Base-by-base conservation (phyloP, 2,888 invertebrate genomes). In the Choristoneura rosaceana region DNA sequence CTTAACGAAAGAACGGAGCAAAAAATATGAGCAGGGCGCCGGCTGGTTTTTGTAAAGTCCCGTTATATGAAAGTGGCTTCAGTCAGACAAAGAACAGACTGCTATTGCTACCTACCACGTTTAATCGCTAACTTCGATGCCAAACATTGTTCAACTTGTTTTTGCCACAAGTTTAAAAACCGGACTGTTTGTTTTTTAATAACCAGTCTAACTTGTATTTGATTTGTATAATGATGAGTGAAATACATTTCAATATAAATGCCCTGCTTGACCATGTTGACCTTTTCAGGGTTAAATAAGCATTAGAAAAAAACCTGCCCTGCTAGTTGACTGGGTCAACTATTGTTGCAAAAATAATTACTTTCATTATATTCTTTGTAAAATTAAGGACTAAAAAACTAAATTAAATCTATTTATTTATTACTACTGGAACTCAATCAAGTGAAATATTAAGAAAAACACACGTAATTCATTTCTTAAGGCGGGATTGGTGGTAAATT, bases 51-150 rank as follows among this genome's bases (percentile, higher is more conserved):
- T 80, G 77, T 73, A 60, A 70, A 69, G 73, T 80, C 75, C 84
- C 83, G 84, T 85, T 85, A 83, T 76, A 83, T 81, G 84, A 87
- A 87, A 87, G 85, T 85, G 76, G 81, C 81, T 65, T 71, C 64
- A 43, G 41, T 71, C 64, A 43, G 41, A 52, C 58, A 52, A 12
- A 25, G 25, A 25, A 68, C 10, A 14, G 67, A 62, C 58, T 82
- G 80, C 83, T 73, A 33, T 33, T 17, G 60, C 9, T 52, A 66
- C 38, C 9, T 52, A 66, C 45, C 33, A 43, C n/a, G 33, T 61
- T 55, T 47, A 61, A 62, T 45, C 47, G 52, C 45, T 50, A 50
- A 50, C 60, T 68, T 52, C 25, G 52, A 41, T 61, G 45, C 52
- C 14, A 68, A 59, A 52, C 34, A 59, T 41, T 64, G 45, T 50